Conservation (phyloP, 1,140 invertebrate genomes). For the Argopecten irradians region DNA sequence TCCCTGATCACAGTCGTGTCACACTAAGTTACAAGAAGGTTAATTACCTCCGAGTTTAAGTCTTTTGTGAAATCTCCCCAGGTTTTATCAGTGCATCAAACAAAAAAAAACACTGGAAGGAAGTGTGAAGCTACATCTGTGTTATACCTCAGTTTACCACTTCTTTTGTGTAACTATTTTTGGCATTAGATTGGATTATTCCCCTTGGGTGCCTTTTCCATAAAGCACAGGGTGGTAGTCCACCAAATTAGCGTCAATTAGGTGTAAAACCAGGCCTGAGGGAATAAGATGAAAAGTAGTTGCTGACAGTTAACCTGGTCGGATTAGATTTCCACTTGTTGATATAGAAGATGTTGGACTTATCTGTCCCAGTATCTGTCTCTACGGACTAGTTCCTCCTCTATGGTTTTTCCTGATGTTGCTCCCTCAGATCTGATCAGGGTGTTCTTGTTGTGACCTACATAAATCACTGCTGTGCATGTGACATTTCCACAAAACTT, state of each 20-base stretch:
- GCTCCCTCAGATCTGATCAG: background rate
- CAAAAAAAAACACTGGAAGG: too few relatives aligned
- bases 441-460: too few relatives aligned
- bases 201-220: background rate
- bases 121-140: background rate
- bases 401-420: background rate
- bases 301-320: background rate
- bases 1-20: too few relatives aligned
- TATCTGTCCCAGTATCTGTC: background rate
- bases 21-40: too few relatives aligned
- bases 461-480: background rate
- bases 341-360: background rate
- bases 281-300: background rate
- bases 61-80: too few relatives aligned
- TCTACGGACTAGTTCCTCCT: background rate
- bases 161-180: background rate
- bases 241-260: background rate
- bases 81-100: too few relatives aligned
- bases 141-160: background rate
- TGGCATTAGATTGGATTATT: background rate
- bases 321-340: background rate
- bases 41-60: too few relatives aligned
- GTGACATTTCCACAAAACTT: background rate
- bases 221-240: background rate
- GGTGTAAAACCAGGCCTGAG: background rate